Conservation (phyloP, 2,113 vertebrate species). For the Nematolebias whitei region DNA sequence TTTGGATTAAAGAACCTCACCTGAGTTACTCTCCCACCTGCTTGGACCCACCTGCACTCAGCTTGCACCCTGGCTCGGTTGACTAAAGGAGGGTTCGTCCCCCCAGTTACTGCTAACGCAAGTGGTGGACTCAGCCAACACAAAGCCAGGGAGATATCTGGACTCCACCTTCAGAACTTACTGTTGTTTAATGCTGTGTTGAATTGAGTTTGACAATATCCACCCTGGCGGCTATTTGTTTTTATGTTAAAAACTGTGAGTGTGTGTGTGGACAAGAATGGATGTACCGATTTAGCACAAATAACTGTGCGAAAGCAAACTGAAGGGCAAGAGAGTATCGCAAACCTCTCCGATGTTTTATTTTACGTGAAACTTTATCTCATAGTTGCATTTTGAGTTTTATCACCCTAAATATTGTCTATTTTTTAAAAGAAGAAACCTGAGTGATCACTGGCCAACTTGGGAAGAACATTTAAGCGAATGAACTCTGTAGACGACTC, state of each 20-base stretch:
- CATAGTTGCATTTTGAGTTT: constrained; percentile 55
- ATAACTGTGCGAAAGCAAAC: constrained; percentile 25
- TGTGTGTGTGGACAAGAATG: constrained; percentile 17
- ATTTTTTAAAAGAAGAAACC: constrained; percentile 50
- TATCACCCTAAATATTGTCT: constrained; percentile 59
- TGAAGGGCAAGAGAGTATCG: constrained; percentile 38
- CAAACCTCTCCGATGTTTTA: constrained; percentile 24
- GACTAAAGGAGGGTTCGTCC: constrained; percentile 78
- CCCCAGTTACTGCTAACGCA: constrained; percentile 11
- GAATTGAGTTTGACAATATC: constrained; percentile 59
- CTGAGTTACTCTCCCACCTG: constrained; percentile 98
- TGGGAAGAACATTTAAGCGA: constrained; percentile 60
- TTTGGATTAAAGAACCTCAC: constrained; percentile 99
- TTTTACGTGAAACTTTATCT: constrained; percentile 54
- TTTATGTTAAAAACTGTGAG: constrained; percentile 43
- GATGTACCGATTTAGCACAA: constrained; percentile 37
- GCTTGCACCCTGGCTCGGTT: constrained; percentile 95
- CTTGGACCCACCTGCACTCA: constrained; percentile 94
- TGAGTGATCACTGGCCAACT: constrained; percentile 46
- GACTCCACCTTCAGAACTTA: constrained; percentile 69
- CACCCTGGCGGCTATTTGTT: constrained; percentile 64
- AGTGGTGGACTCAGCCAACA: constrained; percentile 48
- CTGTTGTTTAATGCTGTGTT: constrained; percentile 70
- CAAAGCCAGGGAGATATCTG: constrained; percentile 67
- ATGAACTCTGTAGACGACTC: constrained; percentile 59